Conservation (phyloP, 2,113 vertebrate genomes). For the Nanorana parkeri region DNA sequence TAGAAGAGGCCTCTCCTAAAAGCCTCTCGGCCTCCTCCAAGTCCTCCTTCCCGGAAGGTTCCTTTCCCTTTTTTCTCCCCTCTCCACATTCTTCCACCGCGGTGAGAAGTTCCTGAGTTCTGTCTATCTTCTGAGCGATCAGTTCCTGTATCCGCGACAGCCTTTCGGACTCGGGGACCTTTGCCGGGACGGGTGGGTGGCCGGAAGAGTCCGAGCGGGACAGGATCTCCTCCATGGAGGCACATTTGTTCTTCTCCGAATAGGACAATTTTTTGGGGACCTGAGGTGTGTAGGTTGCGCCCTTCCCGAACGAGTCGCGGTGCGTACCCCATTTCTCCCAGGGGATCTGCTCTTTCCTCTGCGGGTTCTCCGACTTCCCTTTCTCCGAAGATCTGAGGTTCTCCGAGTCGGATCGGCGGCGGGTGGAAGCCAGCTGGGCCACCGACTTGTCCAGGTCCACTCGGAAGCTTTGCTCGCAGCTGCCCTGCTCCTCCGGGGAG, state of each 20-base stretch:
- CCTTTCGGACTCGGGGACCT: conserved; percentile 62
- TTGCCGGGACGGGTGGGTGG: conserved; percentile 35
- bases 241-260: conserved; percentile 82
- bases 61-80: conserved; percentile 72
- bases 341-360: conserved; percentile 60
- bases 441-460: conserved; percentile 76
- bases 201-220: conserved; percentile 72
- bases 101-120: conserved; percentile 86
- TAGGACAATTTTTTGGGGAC: conserved; percentile 72
- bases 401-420: conserved; percentile 74
- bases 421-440: conserved; percentile 63
- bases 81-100: conserved; percentile 80
- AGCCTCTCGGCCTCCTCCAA: conserved; percentile 81
- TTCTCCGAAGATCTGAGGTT: conserved; percentile 28
- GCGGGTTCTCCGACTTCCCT: conserved; percentile 73
- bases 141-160: conserved; percentile 84
- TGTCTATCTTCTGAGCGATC: conserved; percentile 87
- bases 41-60: conserved; percentile 68
- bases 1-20: conserved; percentile 81
- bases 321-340: conserved; percentile 64
- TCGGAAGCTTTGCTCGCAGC: conserved; percentile 79
- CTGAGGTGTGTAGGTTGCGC: conserved; percentile 76
- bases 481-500: conserved; percentile 69
- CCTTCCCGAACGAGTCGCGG: conserved; percentile 68
- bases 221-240: conserved; percentile 90